These are phyloP conservation scores for Capromys pilorides DNA, from an alignment of 2,797 vertebrate species.

Conservation along the genomic window DNA sequence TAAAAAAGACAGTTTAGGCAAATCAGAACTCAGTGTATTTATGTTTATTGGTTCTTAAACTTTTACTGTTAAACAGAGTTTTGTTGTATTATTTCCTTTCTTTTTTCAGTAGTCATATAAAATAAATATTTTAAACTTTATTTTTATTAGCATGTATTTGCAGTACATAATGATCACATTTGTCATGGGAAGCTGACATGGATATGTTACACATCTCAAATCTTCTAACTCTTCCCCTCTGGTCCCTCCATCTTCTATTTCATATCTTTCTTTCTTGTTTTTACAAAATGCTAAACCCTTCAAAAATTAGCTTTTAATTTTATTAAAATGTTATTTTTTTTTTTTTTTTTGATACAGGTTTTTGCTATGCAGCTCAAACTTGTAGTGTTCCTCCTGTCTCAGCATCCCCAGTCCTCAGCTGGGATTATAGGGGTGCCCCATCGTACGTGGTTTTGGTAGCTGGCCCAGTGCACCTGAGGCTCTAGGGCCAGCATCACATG, in stretches of 20 bases:
- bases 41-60: neutral
- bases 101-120: neutral
- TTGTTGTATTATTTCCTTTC: no score
- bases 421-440: no score
- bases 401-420: no score
- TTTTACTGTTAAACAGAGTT: neutral
- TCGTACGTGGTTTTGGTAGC: no score
- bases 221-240: neutral
- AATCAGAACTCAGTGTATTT: neutral
- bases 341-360: no score
- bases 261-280: neutral
- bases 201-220: neutral
- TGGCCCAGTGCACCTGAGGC: no score
- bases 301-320: neutral
- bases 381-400: no score
- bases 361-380: no score
- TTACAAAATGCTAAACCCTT: constrained; percentile 34
- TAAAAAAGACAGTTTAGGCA: neutral
- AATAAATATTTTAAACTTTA: neutral
- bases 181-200: neutral
- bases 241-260: neutral
- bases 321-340: no score
- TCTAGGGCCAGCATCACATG: no score
- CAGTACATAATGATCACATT: neutral
- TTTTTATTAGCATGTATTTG: neutral